Base-by-base conservation (phyloP, 1,140 invertebrate species). In the Zeugodacus cucurbitae region DNA sequence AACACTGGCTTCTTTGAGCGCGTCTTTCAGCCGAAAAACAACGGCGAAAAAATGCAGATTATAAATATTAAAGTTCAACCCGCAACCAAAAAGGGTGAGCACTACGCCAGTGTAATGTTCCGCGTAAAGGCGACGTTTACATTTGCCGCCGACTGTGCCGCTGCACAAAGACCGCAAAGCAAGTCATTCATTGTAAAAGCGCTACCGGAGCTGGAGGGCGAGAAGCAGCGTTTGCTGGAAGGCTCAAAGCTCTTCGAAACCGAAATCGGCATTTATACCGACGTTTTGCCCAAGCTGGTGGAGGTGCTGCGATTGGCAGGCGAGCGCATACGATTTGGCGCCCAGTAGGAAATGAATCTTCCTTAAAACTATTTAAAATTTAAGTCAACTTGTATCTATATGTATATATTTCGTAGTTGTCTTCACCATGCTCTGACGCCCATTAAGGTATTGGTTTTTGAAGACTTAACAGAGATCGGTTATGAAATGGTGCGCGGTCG, bases 81-180 rank as follows among this genome's bases (percentile, higher is more conserved):
- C 14, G 90, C 90, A 4, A 88, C 88, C 29, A 29, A 59, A 11
- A 89, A 89, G 22, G 90, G 89, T n/a, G 90, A 91, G 86, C 89
- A 90, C 32, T 90, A 89, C 88, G 89, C 89, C 0, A 90, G 90
- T 64, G 37, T 89, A 3, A 90, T 91, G 90, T 89, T 88, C 37
- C 88, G 90, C 22, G 88, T 74, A 5, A 34, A 3, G 0, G 62
- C 89, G 20, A 34, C 89, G 3, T 90, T 89, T 54, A 82, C 26
- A 48, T 82, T 48, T 20, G 3, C 41, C 2, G 5, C 4, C 29
- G 26, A 54, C n/a, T 44, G 41, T 82, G 86, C 37, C 8, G n/a
- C 48, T 8, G 8, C n/a, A n/a, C 82, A 48, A 17, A 8, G 67
- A 10, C 58, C 20, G 86, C 48, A 87, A 26, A 37, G 3, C 5